Evolutionary conservation across 2,888 invertebrate species (phyloP).

Genomic region (Aspidiotus destructor): DNA sequence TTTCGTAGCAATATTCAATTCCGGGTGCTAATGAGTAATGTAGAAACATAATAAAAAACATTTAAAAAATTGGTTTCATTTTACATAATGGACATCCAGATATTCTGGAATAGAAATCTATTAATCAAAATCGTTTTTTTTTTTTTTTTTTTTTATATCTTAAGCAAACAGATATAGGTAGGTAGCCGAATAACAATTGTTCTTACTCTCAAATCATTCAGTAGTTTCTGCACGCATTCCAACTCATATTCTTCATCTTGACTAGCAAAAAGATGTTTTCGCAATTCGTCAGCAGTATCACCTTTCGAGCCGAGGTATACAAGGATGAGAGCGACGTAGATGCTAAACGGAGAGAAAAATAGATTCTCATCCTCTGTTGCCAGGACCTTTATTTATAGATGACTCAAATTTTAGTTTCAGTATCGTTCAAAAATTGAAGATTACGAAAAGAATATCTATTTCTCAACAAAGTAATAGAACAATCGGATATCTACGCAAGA

Average conservation of each 20-base stretch:
- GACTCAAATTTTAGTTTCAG: too few species aligned
- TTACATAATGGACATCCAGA: too few species aligned
- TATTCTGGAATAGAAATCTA: too few species aligned
- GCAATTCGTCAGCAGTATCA: conserved; percentile 37
- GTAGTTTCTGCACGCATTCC: conserved; percentile 28
- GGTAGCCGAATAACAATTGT: background rate
- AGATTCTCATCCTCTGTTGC: conserved; percentile 30
- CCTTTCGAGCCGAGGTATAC: conserved; percentile 37
- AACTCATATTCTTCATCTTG: conserved; percentile 32
- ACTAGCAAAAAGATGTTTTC: conserved; percentile 33
- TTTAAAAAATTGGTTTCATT: too few species aligned
- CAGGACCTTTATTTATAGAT: background rate
- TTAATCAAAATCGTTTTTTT: too few species aligned
- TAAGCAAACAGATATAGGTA: background rate
- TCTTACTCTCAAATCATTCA: conserved; percentile 36
- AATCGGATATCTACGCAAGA: too few species aligned
- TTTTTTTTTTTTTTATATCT: too few species aligned
- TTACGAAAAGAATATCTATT: too few species aligned
- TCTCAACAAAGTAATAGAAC: too few species aligned
- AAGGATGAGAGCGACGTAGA: conserved; percentile 46
- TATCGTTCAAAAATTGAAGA: too few species aligned
- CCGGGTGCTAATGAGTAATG: conserved; percentile 38
- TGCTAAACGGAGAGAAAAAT: conserved; percentile 47
- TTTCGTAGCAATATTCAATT: conserved; percentile 60
- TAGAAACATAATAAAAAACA: too few species aligned